Evolutionary conservation across 2,888 invertebrate species (phyloP), one percentile per base, ranked within the genome.

Genomic region (Cephonodes hylas): DNA sequence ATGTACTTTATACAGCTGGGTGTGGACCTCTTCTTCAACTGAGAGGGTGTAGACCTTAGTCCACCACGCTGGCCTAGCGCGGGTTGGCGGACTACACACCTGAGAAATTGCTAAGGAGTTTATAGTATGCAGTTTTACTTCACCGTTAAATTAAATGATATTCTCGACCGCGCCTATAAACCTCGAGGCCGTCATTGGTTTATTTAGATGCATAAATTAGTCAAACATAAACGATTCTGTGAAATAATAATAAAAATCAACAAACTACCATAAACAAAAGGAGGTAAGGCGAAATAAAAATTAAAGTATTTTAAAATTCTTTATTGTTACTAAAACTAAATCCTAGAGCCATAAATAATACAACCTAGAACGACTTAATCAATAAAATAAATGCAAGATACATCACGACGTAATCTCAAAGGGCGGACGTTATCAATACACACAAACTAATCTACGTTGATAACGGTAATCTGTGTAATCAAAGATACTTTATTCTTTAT

Each of bases 321-420:
- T 62, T 38, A 58, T 53, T 53, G 48, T 15, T 27, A 3, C 31
- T 53, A 53, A 27, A 10, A 31, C 27, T 31, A 31, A 15, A 31
- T 53, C 18, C 53, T 53, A 53, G 53, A 53, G 15, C 31, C 31
- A 53, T 31, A 53, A 53, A 53, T 53, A 53, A 31, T 31, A 53
- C 31, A 53, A 53, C 27, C 27, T 53, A 53, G 31, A 53, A 53
- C 27, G 20, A 10, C 20, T 27, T 15, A 53, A 10, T 27, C 18
- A 31, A 53, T n/a, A 6, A 42, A 44, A 15, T 73, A 73, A 74
- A 74, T 74, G 70, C 72, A 65, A 57, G 18, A 59, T 63, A 57
- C 0, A 42, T 62, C 44, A 57, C 13, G 31, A 62, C 31, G 13
- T 53, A 65, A 65, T 44, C 58, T 67, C 58, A 58, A 59, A 44